Evolutionary conservation across 2,888 invertebrate genomes (phyloP), one percentile per base, ranked within the genome.

Genomic region (Torymus texanus): DNA sequence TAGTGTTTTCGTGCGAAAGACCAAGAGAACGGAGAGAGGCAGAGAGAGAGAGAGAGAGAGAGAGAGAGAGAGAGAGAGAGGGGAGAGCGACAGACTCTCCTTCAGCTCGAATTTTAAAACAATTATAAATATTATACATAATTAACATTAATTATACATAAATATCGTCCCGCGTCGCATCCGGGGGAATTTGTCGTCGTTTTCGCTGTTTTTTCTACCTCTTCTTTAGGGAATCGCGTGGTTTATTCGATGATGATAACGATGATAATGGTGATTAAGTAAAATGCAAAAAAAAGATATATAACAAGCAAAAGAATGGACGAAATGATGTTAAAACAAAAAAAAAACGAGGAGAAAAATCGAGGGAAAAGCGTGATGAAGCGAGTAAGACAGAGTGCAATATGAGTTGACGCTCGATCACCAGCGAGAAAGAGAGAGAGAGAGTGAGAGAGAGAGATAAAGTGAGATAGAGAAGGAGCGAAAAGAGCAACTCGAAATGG

Each of bases 141-240:
- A 83, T 83, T 79, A 79, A 79, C 62, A 82, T 75, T 78, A 78
- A 84, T 84, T 83, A 84, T 83, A 83, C 81, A 83, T 81, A 81
- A 83, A 84, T 83, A 85, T 84, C 83, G 82, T 84, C 83, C 83
- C 83, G 83, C 80, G 82, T 82, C 81, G 81, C 84, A 81, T 80
- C 81, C 84, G 86, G 84, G 84, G 78, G 83, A 81, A 84, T 85
- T 87, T 85, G 85, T 86, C 87, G 87, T 87, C 86, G 85, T 88
- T 86, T 86, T 86, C 86, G 87, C 87, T 87, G 87, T 88, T 88
- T 87, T 87, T 88, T 87, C 87, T 88, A 88, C 87, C 87, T 87
- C 87, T 86, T 86, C 85, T 87, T 85, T 87, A 88, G 84, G 71
- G 83, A 85, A 86, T 86, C 85, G 86, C 84, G 85, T 84, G 84